Percentiles rank a stretch among this genome's conserved stretches.
Conservation (phyloP, 2,113 vertebrate genomes). For the Thunnus maccoyii region DNA sequence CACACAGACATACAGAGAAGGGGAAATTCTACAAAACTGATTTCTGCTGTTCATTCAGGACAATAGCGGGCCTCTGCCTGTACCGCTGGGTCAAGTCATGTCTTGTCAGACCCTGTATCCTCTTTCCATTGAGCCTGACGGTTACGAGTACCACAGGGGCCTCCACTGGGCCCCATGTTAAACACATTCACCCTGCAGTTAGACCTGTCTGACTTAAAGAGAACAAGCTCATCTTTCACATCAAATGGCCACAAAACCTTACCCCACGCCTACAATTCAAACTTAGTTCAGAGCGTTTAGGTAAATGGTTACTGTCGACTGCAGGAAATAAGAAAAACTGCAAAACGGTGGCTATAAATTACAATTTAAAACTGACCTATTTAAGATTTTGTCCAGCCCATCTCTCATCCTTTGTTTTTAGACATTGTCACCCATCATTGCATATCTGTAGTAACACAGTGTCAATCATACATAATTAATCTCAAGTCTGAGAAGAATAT, state of each 20-base stretch:
- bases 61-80: slow-evolving; percentile 65
- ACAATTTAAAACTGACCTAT: neutral
- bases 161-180: slow-evolving; percentile 60
- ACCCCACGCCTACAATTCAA: slow-evolving; percentile 24
- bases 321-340: neutral
- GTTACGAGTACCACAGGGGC: slow-evolving; percentile 56
- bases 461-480: slow-evolving; percentile 3
- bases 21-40: slow-evolving; percentile 54
- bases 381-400: neutral
- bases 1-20: slow-evolving; percentile 3
- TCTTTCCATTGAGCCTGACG: slow-evolving; percentile 70
- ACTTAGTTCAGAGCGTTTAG: slow-evolving; percentile 26
- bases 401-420: neutral
- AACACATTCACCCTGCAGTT: slow-evolving; percentile 77
- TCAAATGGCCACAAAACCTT: slow-evolving; percentile 31
- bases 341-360: neutral
- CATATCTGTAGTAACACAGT: neutral
- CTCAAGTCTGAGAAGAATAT: neutral
- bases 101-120: slow-evolving; percentile 80
- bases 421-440: neutral
- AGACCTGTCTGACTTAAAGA: slow-evolving; percentile 61
- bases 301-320: slow-evolving; percentile 13
- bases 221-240: slow-evolving; percentile 69
- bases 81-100: slow-evolving; percentile 74
- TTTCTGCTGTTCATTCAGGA: slow-evolving; percentile 67